These are phyloP conservation scores for Ceriagrion tenellum DNA, from an alignment of 2,888 invertebrate species.

Conservation along the genomic window DNA sequence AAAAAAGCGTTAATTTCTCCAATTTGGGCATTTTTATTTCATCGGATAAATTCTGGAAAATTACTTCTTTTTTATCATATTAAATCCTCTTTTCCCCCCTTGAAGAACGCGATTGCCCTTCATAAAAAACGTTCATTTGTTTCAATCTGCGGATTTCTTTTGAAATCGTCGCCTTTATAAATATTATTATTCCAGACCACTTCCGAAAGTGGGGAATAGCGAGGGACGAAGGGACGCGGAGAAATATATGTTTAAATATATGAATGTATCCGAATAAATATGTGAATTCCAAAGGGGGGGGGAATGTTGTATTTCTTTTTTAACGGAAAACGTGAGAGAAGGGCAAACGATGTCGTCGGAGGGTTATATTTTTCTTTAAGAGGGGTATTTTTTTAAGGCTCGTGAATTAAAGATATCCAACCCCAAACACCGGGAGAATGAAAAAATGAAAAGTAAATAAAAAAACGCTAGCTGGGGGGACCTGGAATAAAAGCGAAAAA, in stretches of 20 bases:
- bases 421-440: background rate
- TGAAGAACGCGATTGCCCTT: too few relatives aligned
- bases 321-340: too few relatives aligned
- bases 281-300: too few relatives aligned
- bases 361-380: background rate
- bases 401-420: conserved; percentile 9
- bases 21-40: too few relatives aligned
- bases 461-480: background rate
- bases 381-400: background rate
- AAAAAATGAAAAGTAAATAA: background rate
- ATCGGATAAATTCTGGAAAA: too few relatives aligned
- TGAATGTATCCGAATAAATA: too few relatives aligned
- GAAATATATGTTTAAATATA: background rate
- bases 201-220: background rate
- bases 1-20: too few relatives aligned
- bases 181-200: background rate
- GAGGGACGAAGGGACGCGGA: background rate
- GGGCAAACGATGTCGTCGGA: background rate
- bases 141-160: background rate
- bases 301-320: too few relatives aligned
- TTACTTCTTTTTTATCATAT: too few relatives aligned
- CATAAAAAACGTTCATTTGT: background rate
- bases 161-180: background rate
- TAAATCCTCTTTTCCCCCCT: too few relatives aligned
- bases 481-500: background rate